Percentiles rank a stretch among this genome's conserved stretches.
Evolutionary conservation across 2,797 vertebrate genomes (phyloP).

Genomic region (Melopsittacus undulatus): DNA sequence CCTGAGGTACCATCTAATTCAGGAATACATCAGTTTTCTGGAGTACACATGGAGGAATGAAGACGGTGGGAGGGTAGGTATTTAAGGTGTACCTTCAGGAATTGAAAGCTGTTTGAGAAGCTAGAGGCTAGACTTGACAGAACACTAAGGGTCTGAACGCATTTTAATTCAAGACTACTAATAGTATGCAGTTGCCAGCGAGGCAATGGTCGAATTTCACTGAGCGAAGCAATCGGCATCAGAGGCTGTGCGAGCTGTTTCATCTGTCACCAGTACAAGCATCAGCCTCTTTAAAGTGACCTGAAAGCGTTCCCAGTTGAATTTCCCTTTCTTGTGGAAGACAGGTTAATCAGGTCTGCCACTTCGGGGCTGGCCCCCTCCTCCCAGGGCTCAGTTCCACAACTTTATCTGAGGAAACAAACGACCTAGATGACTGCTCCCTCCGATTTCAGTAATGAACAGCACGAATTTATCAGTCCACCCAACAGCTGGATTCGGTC

Average conservation of each 20-base stretch:
- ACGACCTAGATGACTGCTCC: not conserved
- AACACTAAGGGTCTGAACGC: not conserved
- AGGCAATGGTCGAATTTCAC: not conserved
- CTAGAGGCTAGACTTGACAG: not conserved
- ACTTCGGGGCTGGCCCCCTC: not conserved
- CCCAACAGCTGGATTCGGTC: not conserved
- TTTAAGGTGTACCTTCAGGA: not conserved
- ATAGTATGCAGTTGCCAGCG: fast-evolving
- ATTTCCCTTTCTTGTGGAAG: not conserved
- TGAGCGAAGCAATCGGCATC: not conserved
- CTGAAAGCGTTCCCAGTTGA: not conserved
- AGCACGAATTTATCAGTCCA: not conserved
- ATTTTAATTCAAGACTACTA: not conserved
- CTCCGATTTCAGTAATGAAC: not conserved
- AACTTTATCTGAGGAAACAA: slow-evolving; percentile 11
- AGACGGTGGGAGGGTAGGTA: not conserved
- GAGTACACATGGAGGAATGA: fast-evolving
- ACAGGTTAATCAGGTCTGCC: slow-evolving; percentile 28
- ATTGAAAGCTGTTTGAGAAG: not conserved
- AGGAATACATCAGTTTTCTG: not conserved
- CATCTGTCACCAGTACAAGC: not conserved
- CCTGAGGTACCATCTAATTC: not conserved
- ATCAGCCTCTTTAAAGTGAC: not conserved
- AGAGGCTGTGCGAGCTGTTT: not conserved
- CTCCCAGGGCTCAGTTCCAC: not conserved